phyloP scores from a whole-genome alignment of 2,888 invertebrate species.

The Agonopterix heracliana region DNA sequence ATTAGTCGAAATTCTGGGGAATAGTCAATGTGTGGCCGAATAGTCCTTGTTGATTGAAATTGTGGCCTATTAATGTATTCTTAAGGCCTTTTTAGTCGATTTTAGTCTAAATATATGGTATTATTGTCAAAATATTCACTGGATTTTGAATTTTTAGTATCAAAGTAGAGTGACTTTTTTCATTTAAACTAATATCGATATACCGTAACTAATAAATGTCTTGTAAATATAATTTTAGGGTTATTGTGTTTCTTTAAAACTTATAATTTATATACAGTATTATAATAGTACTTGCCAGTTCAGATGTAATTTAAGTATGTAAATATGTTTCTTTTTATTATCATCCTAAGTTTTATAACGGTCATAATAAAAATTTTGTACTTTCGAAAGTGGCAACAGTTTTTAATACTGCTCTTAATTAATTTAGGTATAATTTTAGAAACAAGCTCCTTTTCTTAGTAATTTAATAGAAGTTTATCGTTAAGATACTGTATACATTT shows the following conservation, averaged over 20 bases:
- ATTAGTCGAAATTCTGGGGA: slow-evolving; percentile 23
- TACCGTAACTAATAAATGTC: not conserved
- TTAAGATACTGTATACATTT: slow-evolving; percentile 17
- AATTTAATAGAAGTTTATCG: slow-evolving; percentile 8
- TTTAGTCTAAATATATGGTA: slow-evolving; percentile 15
- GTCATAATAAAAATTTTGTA: slow-evolving; percentile 38
- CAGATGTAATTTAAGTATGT: slow-evolving; percentile 40
- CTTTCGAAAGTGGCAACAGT: slow-evolving; percentile 22
- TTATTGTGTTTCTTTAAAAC: slow-evolving; percentile 38
- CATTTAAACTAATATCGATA: not conserved
- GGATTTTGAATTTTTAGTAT: not conserved
- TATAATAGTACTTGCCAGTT: slow-evolving; percentile 69
- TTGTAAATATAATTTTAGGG: slow-evolving; percentile 32
- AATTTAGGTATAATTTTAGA: slow-evolving; percentile 24
- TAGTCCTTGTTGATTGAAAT: slow-evolving; percentile 10
- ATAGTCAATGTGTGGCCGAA: slow-evolving; percentile 29
- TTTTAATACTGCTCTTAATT: slow-evolving; percentile 23
- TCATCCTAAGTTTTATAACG: slow-evolving; percentile 21
- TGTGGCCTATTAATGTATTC: slow-evolving; percentile 14
- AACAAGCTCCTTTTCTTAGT: slow-evolving; percentile 15
- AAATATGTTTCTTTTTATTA: slow-evolving; percentile 38
- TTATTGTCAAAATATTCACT: slow-evolving; percentile 1
- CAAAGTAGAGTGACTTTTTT: not conserved
- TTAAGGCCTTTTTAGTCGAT: slow-evolving; percentile 16
- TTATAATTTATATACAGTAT: slow-evolving; percentile 69